Evolutionary conservation across 2,113 vertebrate genomes (phyloP).

Genomic region (Lepisosteus osseus): DNA sequence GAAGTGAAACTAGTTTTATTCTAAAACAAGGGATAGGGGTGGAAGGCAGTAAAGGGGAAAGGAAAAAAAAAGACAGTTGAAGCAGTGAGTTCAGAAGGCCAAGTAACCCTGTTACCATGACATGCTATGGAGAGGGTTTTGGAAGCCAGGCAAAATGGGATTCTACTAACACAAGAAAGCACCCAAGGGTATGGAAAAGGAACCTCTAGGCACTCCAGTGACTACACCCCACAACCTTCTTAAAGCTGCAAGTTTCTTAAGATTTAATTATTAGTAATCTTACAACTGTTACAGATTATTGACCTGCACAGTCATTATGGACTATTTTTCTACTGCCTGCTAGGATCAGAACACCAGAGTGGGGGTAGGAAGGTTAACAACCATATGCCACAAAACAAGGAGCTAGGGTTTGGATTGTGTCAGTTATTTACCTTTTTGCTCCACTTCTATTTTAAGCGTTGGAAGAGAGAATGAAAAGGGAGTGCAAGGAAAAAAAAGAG

Average conservation of each 20-base stretch:
- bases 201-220: slow-evolving; percentile 72
- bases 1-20: slow-evolving; percentile 60
- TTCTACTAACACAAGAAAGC: slow-evolving; percentile 79
- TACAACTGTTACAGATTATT: slow-evolving; percentile 47
- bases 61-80: slow-evolving; percentile 67
- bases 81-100: slow-evolving; percentile 77
- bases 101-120: slow-evolving; percentile 85
- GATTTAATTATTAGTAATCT: slow-evolving; percentile 68
- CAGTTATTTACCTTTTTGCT: slow-evolving; percentile 99
- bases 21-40: slow-evolving; percentile 63
- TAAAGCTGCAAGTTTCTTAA: slow-evolving; percentile 67
- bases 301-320: slow-evolving; percentile 50
- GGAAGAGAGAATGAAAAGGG: slow-evolving; percentile 96
- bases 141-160: slow-evolving; percentile 91
- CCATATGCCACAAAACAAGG: slow-evolving; percentile 98
- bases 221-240: slow-evolving; percentile 80
- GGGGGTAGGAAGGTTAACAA: slow-evolving; percentile 85
- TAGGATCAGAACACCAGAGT: slow-evolving; percentile 79
- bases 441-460: slow-evolving; percentile 99
- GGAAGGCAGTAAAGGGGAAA: slow-evolving; percentile 63
- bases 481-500: slow-evolving; percentile 92
- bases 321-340: slow-evolving; percentile 64
- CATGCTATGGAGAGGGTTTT: slow-evolving; percentile 93
- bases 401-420: slow-evolving; percentile 91
- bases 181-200: slow-evolving; percentile 76